Base-by-base conservation (phyloP, 1,140 invertebrate genomes). In the Alviniconcha marisindica region DNA sequence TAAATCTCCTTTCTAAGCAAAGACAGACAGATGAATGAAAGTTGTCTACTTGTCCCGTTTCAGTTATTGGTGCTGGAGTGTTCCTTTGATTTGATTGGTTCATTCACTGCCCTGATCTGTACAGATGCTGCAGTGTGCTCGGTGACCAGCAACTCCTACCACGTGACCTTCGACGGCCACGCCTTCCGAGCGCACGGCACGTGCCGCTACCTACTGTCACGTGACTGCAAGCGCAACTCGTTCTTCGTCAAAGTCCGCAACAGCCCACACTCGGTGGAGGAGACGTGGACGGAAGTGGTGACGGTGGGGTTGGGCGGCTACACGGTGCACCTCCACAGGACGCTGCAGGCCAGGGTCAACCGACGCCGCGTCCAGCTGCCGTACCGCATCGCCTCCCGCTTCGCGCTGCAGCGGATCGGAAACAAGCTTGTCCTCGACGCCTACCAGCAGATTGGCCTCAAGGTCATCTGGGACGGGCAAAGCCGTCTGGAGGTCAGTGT, bases 241-340 rank as follows among this genome's bases (percentile, higher is more conserved):
- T 18, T 44, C 38, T 74, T 44, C 71, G 71, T 74, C 38, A 74
- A 74, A 40, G n/a, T 74, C 71, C 38, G 71, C 3, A 74, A 74
- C 71, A 74, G 71, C 31, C 71, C 71, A 5, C 7, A 28, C 3
- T 42, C 38, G 15, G 10, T 3, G 2, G 71, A 74, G 38, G 38
- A 33, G 10, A 42, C 44, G 38, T 74, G 71, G 71, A 74, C 71
- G 18, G 71, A 74, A 21, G 15, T 74, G 38, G 71, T 74, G 38
- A 74, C 71, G 38, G 40, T 74, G 2, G 71, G 71, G 0, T 24
- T 74, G 15, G 71, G 38, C 36, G 44, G 44, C 71, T 0, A 1
- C 18, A 44, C 40, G 1, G 24, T 74, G 18, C 7, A 42, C 28
- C 10, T 74, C 38, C 31, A 74, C 71, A 42, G 71, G 42, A 48